Conservation (phyloP, 35 echinoderm and acorn worm genomes). For the Ophiothrix spiculata region DNA sequence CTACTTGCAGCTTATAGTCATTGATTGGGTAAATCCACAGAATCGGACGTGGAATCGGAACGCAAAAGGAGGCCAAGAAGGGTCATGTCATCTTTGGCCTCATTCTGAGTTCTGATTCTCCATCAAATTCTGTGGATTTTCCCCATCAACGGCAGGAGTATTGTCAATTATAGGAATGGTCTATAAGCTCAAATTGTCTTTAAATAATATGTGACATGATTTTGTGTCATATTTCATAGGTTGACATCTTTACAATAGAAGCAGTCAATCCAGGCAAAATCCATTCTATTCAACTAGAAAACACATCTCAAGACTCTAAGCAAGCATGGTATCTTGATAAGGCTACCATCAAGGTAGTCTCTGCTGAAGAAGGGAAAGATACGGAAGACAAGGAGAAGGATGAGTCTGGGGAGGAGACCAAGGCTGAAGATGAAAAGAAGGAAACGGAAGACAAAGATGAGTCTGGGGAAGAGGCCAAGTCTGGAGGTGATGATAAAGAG, state of each 20-base stretch:
- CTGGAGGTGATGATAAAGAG: background rate
- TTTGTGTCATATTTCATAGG: constrained; percentile 18
- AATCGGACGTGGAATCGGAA: too few species aligned
- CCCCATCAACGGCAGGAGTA: too few species aligned
- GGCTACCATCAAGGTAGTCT: background rate
- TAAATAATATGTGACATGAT: too few species aligned
- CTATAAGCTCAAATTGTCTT: too few species aligned
- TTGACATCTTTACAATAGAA: constrained; percentile 41
- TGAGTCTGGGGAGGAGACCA: background rate
- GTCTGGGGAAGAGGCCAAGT: background rate
- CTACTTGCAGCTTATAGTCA: too few species aligned
- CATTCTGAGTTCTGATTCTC: too few species aligned
- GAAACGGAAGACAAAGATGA: background rate
- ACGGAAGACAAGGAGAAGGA: background rate
- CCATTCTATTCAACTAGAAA: constrained; percentile 20
- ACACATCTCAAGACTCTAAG: constrained; percentile 10
- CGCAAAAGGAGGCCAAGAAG: too few species aligned
- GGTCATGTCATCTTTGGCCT: too few species aligned
- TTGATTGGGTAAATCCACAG: too few species aligned
- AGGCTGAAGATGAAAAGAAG: background rate
- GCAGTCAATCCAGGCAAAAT: constrained; percentile 36
- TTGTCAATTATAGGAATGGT: too few species aligned
- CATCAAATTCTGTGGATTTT: too few species aligned
- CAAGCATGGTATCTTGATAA: constrained; percentile 44
- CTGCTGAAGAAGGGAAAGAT: background rate